These are phyloP conservation scores for Drosophila melanogaster DNA, from an alignment of 1,140 invertebrate genomes.

Conservation along the genomic window Release_6_plus_ISO1_MT NC_004354.4:19089501-19090000, in stretches of 20 bases:
- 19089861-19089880: no score
- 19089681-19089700: slow-evolving; percentile 71
- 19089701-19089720: slow-evolving; percentile 79
- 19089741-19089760: slow-evolving; percentile 10
- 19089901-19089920: no score
- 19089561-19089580: slow-evolving; percentile 69
- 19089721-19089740: slow-evolving; percentile 71
- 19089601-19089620: slow-evolving; percentile 66
- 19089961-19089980: no score
- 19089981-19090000: no score
- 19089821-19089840: slow-evolving; percentile 4
- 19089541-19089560: slow-evolving; percentile 66
- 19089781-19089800: slow-evolving; percentile 57
- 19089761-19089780: neutral
- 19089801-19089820: slow-evolving; percentile 6
- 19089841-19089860: neutral
- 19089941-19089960: no score
- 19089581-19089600: slow-evolving; percentile 79
- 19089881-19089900: no score
- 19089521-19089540: neutral
- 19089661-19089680: slow-evolving; percentile 1
- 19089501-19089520: slow-evolving; percentile 1
- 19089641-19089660: slow-evolving; percentile 1
- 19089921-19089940: no score
- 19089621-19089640: slow-evolving; percentile 39